Base-by-base conservation (phyloP, 2,888 invertebrate species). In the Eremobia ochroleuca region DNA sequence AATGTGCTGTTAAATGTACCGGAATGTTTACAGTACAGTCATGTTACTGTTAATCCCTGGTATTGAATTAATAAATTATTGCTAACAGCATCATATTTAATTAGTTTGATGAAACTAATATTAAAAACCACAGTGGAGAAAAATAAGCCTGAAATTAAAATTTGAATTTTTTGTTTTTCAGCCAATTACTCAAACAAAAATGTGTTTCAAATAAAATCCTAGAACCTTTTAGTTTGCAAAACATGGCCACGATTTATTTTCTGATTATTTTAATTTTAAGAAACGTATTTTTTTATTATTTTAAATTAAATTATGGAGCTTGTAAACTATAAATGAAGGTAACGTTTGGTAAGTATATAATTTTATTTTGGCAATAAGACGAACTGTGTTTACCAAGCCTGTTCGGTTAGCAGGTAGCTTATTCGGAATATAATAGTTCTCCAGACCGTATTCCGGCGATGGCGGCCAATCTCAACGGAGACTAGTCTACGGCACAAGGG, bases 321-420 rank as follows among this genome's bases (percentile, higher is more conserved):
- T 73, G 73, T 65, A 72, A 52, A n/a, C 81, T 72, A 71, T 58
- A 76, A 83, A 85, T 79, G 6, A 74, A 62, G 68, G 66, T 74
- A 43, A 6, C 43, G 66, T 49, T 55, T 62, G 40, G 28, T n/a
- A n/a, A n/a, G n/a, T 52, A 37, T 37, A 68, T 18, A 65, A 28
- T 75, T 77, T 76, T 79, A 46, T 77, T 77, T 81, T 80, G 79
- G 76, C 78, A 83, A 73, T 68, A 43, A 58, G 28, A 64, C 28
- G 13, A 25, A 46, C 21, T 28, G n/a, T 25, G 8, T 61, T 25
- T 79, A 79, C 74, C 67, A 80, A 78, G 59, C 8, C 9, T 8
- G 18, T 25, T 25, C 21, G 49, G 21, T 25, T 52, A 52, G 25
- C 25, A 52, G 25, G 25, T 25, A 21, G 21, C 8, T 49, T 43